Evolutionary conservation across 2,113 vertebrate genomes (phyloP), one percentile per base, ranked within the genome.

Genomic region (Cricetomys ansorgei): DNA sequence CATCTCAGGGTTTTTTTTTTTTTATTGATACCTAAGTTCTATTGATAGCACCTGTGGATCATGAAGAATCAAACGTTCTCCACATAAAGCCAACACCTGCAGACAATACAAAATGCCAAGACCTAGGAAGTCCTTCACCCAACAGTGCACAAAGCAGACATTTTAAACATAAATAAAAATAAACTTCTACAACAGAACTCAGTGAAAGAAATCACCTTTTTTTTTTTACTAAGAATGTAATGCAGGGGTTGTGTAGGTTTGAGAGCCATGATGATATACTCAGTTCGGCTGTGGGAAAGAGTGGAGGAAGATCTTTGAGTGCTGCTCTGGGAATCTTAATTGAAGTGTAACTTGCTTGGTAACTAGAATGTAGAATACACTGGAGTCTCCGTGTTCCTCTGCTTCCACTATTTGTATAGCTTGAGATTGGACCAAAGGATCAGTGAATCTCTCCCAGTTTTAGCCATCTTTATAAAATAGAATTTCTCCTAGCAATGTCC

Each of bases 401-500:
- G n/a, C 55, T 19, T 29, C 55, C 81, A 48, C 27, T 29, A n/a
- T 85, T 91, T 94, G 72, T 75, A 45, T 4, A 81, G 40, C n/a
- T 2, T 25, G 65, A 19, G 27, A n/a, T 19, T 69, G 53, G 65
- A 53, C 53, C 94, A 62, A 88, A 53, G 8, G 25, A 69, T 76
- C 59, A 40, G 27, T 34, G 50, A 55, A 92, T 62, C 15, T 73
- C 37, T 97, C 90, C 69, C 92, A 95, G 70, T 59, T 88, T 87
- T 65, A 55, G 40, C 48, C 4, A 9, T 92, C 59, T 87, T 88
- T 73, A 45, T 55, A 64, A 48, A 96, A 96, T 45, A 95, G 88
- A 93, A 64, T 83, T 88, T 97, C 94, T 95, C 92, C 96, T 97
- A 96, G 94, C 96, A 97, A 91, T 94, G 65, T 57, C 95, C 94